Evolutionary conservation across 2,888 invertebrate genomes (phyloP).

Genomic region (Anthophora plumipes): DNA sequence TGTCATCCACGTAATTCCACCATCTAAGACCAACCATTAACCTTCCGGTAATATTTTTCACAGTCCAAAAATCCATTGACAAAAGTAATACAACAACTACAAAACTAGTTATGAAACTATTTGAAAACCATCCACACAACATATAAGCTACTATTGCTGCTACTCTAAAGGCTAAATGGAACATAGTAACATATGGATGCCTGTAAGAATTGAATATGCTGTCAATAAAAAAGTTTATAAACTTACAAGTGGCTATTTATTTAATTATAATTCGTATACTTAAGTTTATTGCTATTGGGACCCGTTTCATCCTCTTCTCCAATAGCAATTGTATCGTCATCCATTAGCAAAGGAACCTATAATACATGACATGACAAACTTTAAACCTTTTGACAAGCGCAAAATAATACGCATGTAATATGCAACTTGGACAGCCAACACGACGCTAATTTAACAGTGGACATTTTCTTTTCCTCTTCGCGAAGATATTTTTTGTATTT

Average conservation of each 20-base stretch:
- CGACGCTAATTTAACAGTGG: background rate
- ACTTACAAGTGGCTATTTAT: background rate
- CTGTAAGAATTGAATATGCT: constrained; percentile 86
- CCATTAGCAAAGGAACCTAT: constrained; percentile 92
- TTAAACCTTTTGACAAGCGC: constrained; percentile 5
- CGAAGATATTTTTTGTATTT: background rate
- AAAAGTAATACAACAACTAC: constrained; percentile 95
- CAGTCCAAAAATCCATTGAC: constrained; percentile 99
- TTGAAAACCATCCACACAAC: constrained; percentile 95
- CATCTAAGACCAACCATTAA: constrained; percentile 97
- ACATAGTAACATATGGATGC: constrained; percentile 96
- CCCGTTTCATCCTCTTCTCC: constrained; percentile 91
- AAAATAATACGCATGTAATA: background rate
- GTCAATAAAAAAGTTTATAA: constrained; percentile 1
- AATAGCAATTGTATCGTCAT: constrained; percentile 94
- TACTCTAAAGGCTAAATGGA: constrained; percentile 95
- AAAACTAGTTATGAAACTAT: constrained; percentile 98
- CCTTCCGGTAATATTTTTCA: constrained; percentile 98
- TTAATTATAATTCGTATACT: constrained; percentile 75
- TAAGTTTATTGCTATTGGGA: constrained; percentile 83
- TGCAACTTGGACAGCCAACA: background rate
- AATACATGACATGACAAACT: constrained; percentile 78
- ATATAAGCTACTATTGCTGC: constrained; percentile 94
- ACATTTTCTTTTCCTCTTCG: background rate
- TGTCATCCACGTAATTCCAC: constrained; percentile 99